phyloP scores from a whole-genome alignment of 2,888 invertebrate genomes.

The Chymomyza caudatula region DNA sequence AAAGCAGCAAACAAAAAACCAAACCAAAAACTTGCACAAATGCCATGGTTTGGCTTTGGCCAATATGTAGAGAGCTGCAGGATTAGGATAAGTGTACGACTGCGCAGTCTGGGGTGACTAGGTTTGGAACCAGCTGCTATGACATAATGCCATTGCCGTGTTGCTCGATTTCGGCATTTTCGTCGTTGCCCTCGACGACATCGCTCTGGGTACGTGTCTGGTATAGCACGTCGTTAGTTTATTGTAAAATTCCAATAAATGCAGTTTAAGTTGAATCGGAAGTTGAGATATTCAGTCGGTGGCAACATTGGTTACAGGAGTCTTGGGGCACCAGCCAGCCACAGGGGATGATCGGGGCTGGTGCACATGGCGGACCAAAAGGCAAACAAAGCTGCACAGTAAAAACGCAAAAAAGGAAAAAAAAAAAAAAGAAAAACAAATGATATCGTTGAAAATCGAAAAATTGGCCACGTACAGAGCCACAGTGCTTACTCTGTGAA shows the following conservation, averaged over 20 bases:
- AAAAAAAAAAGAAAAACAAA: conserved; percentile 19
- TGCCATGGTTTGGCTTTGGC: conserved; percentile 60
- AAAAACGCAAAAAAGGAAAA: conserved; percentile 18
- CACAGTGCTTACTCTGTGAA: conserved; percentile 10
- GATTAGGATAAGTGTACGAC: background rate
- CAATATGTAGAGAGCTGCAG: conserved; percentile 31
- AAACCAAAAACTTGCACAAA: conserved; percentile 56
- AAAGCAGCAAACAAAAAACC: background rate
- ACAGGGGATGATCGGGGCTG: background rate
- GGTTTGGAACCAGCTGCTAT: background rate
- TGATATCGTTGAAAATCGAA: conserved; percentile 39
- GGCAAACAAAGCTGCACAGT: background rate
- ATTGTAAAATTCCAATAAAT: conserved; percentile 70
- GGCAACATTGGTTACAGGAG: conserved; percentile 24
- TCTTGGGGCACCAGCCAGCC: background rate
- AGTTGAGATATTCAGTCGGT: conserved; percentile 7
- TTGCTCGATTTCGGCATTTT: background rate
- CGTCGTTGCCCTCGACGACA: conserved; percentile 4
- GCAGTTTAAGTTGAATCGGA: conserved; percentile 44
- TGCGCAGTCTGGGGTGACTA: background rate
- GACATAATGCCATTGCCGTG: conserved; percentile 4
- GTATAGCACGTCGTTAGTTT: conserved; percentile 51
- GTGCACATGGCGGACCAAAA: background rate
- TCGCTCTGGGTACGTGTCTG: conserved; percentile 17
- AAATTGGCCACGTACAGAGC: conserved; percentile 52